These are phyloP conservation scores for Mystacornis crossleyi DNA, from an alignment of 2,113 vertebrate genomes.

Conservation along the genomic window DNA sequence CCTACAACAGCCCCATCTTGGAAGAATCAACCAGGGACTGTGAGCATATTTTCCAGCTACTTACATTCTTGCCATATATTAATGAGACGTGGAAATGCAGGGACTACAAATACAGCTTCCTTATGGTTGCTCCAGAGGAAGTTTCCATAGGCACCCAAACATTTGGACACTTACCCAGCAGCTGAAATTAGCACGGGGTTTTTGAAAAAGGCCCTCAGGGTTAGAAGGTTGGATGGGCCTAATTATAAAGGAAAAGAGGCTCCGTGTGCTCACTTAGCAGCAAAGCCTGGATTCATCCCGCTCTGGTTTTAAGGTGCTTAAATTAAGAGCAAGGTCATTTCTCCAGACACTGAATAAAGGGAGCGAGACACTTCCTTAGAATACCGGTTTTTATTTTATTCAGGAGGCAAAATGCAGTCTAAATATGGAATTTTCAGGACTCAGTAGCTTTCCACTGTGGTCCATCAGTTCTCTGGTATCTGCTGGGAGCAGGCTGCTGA, in stretches of 20 bases:
- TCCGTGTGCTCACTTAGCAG: background rate
- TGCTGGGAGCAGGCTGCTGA: background rate
- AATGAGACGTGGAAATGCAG: conserved; percentile 30
- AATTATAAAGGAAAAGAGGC: conserved; percentile 31
- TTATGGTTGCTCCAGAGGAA: background rate
- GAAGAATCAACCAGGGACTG: conserved; percentile 45
- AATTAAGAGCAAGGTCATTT: background rate
- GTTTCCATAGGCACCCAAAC: conserved; percentile 59
- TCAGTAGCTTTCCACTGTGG: accelerated
- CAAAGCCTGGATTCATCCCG: background rate
- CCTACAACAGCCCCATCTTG: conserved; percentile 71
- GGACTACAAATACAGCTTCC: conserved; percentile 37
- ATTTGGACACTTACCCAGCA: background rate
- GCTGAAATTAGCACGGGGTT: conserved; percentile 51
- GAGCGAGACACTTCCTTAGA: background rate
- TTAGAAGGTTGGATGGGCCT: background rate
- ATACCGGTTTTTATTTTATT: background rate
- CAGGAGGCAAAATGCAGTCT: background rate
- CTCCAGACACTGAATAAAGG: background rate
- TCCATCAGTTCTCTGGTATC: background rate
- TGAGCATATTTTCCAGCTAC: conserved; percentile 70
- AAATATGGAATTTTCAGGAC: background rate
- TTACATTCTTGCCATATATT: conserved; percentile 68
- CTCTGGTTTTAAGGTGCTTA: background rate
- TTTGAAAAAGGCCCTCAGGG: background rate